These are phyloP conservation scores for Athrips mouffetella DNA, from an alignment of 2,888 invertebrate species.

Conservation along the genomic window DNA sequence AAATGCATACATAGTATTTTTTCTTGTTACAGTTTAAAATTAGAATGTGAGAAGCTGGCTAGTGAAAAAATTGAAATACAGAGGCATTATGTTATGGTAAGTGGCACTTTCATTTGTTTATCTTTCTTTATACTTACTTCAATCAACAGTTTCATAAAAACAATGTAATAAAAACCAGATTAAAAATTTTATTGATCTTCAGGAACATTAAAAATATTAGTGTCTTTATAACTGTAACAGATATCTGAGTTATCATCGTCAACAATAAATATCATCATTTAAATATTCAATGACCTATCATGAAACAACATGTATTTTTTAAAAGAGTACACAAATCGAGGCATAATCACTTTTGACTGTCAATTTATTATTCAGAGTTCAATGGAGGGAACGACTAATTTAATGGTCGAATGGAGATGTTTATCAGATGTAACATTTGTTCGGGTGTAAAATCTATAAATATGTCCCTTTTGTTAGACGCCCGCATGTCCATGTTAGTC, in stretches of 20 bases:
- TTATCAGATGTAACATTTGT: constrained; percentile 45
- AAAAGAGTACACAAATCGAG: neutral
- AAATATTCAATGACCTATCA: too few species aligned
- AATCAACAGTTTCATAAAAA: too few species aligned
- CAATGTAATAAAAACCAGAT: too few species aligned
- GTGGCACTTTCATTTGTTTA: constrained; percentile 41
- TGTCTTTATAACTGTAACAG: too few species aligned
- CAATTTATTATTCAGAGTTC: constrained; percentile 5
- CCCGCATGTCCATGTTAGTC: constrained; percentile 52
- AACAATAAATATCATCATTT: too few species aligned
- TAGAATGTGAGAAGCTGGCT: constrained; percentile 93
- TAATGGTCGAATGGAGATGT: constrained; percentile 48
- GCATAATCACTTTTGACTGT: constrained; percentile 4
- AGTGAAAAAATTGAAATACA: constrained; percentile 94
- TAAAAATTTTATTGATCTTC: too few species aligned
- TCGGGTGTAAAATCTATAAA: constrained; percentile 56
- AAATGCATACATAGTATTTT: neutral
- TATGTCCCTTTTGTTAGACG: constrained; percentile 46
- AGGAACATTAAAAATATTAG: too few species aligned
- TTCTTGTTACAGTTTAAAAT: constrained; percentile 83
- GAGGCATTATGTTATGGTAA: constrained; percentile 93
- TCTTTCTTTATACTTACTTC: neutral
- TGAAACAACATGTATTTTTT: too few species aligned
- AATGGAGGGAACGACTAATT: constrained; percentile 19
- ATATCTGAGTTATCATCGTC: too few species aligned